Base-by-base conservation (phyloP, 2,797 vertebrate genomes). In the Rhynchotus rufescens region DNA sequence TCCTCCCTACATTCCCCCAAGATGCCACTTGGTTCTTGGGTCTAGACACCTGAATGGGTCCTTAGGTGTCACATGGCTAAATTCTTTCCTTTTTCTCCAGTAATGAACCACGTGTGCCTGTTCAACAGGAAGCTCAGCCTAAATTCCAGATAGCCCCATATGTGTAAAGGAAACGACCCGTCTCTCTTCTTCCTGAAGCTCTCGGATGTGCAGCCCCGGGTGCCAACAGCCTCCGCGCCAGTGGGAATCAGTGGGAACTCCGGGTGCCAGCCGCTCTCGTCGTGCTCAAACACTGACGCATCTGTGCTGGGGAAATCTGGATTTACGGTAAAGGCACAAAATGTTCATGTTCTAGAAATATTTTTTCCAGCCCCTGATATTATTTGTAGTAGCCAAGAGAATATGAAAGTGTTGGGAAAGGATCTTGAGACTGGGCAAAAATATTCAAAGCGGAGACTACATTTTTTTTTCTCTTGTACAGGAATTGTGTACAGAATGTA, bases 361-460 rank as follows among this genome's bases (percentile, higher is more conserved):
- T 23, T 45, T 80, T 47, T 90, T 65, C 28, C 79, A 77, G 32
- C 8, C 71, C 66, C 71, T 86, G 44, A 19, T 4, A 2, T 77
- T 68, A 57, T 65, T 84, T 90, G 28, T 82, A 36, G 36, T 72
- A 78, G 56, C 25, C 74, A 78, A 47, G 87, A 83, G 22, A 78
- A 49, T 30, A 51, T n/a, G 36, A 87, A 95, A 95, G 69, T 66
- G 44, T 5, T 51, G 45, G 28, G 69, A 86, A 94, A 65, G n/a
- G 9, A 54, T 61, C 49, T 75, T 68, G 16, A 45, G 32, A 28
- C 4, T 8, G 64, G 47, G 32, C 21, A 74, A 61, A 90, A 12
- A 15, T 84, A 47, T 80, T 51, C 59, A 51, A 7, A 47, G 17
- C 32, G 13, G n/a, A 44, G 68, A 38, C 13, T 59, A 0, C 4